Evolutionary conservation across 2,113 vertebrate genomes (phyloP).

Genomic region (Gyps fulvus): DNA sequence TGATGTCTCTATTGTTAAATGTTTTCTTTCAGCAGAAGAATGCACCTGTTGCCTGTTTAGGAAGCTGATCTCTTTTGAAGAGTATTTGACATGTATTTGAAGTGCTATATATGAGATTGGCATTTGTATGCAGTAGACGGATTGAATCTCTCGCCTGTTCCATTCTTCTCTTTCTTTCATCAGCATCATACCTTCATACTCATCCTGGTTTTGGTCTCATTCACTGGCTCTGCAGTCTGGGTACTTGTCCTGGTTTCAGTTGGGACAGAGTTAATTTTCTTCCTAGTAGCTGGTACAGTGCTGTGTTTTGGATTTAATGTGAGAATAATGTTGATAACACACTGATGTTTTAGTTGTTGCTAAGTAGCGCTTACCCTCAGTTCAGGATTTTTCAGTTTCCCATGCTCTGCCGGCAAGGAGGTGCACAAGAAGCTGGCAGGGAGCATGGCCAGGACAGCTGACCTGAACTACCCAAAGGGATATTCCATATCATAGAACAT

Average conservation of each 20-base stretch:
- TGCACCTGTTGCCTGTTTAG: not conserved
- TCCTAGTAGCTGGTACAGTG: too few relatives aligned
- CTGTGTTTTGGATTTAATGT: too few relatives aligned
- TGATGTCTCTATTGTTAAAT: not conserved
- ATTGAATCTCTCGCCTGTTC: not conserved
- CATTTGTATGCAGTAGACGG: not conserved
- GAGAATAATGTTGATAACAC: too few relatives aligned
- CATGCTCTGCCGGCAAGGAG: too few relatives aligned
- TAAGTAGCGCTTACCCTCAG: too few relatives aligned
- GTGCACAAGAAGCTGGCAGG: too few relatives aligned
- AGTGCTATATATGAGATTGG: not conserved
- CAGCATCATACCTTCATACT: not conserved
- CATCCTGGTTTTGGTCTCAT: not conserved
- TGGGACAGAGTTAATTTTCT: too few relatives aligned
- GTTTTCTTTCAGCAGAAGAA: not conserved
- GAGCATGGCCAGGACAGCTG: too few relatives aligned
- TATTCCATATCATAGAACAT: too few relatives aligned
- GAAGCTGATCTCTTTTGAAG: not conserved
- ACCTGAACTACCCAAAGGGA: too few relatives aligned
- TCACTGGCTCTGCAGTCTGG: not conserved
- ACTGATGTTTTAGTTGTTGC: too few relatives aligned
- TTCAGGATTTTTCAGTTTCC: too few relatives aligned
- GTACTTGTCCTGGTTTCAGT: not conserved
- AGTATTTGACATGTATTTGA: not conserved
- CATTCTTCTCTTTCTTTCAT: not conserved